These are phyloP conservation scores for Myiozetetes cayanensis DNA, from an alignment of 2,113 vertebrate genomes.

Conservation along the genomic window DNA sequence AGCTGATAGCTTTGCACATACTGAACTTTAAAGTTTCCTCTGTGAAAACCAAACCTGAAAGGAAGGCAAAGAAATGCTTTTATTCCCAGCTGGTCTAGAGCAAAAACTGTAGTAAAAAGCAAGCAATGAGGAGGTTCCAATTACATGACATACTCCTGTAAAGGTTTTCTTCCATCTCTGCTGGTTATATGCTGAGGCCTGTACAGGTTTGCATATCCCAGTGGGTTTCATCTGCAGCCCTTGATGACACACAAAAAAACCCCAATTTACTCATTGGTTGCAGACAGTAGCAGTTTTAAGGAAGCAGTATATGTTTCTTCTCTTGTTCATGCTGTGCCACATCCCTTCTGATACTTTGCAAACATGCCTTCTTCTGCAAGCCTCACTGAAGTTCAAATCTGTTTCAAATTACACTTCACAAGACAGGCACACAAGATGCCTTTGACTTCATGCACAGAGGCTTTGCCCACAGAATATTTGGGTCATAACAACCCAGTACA, in stretches of 20 bases:
- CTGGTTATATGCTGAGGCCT: background rate
- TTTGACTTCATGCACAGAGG: background rate
- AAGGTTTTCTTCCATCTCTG: background rate
- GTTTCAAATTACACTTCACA: background rate
- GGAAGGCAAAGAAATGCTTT: background rate
- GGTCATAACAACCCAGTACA: background rate
- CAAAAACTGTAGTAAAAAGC: background rate
- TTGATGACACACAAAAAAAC: background rate
- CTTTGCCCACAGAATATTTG: background rate
- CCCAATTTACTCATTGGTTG: background rate
- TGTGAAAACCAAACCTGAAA: background rate
- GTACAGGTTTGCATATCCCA: background rate
- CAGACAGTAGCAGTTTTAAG: background rate
- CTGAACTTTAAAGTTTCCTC: background rate
- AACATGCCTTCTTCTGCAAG: slow-evolving; percentile 14
- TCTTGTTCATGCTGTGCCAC: slow-evolving; percentile 14
- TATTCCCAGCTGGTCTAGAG: background rate
- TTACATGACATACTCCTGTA: background rate
- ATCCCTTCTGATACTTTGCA: slow-evolving; percentile 12
- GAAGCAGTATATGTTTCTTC: slow-evolving; percentile 8
- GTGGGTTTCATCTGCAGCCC: background rate
- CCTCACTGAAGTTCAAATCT: background rate
- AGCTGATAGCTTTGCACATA: background rate
- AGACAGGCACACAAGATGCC: background rate
- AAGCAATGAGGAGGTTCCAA: background rate